Conservation (phyloP, 92 coral and sea anemone genomes). For the Epizoanthus rinbou region DNA sequence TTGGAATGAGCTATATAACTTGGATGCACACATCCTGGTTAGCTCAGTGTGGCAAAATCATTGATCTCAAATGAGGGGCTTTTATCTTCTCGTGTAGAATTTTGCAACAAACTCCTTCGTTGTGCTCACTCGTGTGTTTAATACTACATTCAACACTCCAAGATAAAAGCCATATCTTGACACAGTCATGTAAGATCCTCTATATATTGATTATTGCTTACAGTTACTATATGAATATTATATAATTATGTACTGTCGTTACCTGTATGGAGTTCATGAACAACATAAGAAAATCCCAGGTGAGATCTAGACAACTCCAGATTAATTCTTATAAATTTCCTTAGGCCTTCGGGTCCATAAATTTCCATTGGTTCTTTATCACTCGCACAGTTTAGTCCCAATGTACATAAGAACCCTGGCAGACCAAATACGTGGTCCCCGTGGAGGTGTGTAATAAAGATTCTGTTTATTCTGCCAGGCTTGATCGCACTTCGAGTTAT, state of each 20-base stretch:
- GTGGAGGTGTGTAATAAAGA: constrained; percentile 95
- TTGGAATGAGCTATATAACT: no score
- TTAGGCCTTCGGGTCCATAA: constrained; percentile 90
- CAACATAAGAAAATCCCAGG: constrained; percentile 79
- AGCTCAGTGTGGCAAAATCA: no score
- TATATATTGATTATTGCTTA: no score
- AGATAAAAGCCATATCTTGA: no score
- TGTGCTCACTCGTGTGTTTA: no score
- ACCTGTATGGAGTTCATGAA: constrained; percentile 85
- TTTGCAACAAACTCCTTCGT: no score
- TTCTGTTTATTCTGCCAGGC: constrained; percentile 83
- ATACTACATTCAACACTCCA: no score
- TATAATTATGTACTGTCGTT: background rate
- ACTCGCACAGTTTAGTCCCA: constrained; percentile 73
- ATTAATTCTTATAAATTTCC: constrained; percentile 71
- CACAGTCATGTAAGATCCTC: no score
- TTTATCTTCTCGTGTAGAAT: no score
- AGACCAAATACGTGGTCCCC: constrained; percentile 96
- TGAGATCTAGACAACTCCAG: constrained; percentile 78
- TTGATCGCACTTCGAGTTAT: constrained; percentile 84
- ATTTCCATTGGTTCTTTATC: constrained; percentile 69
- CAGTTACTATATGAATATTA: no score
- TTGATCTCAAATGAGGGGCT: no score
- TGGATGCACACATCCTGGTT: no score
- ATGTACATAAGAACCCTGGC: constrained; percentile 92